Evolutionary conservation across 2,797 vertebrate species (phyloP).

Genomic region (Sebastes taczanowskii): DNA sequence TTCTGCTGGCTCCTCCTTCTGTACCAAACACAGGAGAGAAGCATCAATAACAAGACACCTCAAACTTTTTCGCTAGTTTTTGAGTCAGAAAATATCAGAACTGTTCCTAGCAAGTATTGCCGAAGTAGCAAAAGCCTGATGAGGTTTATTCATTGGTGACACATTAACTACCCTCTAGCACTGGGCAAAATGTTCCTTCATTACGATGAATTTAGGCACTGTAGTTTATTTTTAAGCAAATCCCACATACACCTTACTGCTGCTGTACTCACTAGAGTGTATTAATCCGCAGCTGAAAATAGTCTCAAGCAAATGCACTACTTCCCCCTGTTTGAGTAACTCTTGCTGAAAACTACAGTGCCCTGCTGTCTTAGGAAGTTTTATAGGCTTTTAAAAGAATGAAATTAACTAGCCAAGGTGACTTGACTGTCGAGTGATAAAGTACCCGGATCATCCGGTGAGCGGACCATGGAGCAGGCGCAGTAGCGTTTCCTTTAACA

Average conservation of each 20-base stretch:
- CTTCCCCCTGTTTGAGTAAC: neutral
- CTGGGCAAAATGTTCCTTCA: neutral
- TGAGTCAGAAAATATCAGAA: neutral
- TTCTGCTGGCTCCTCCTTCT: conserved; percentile 73
- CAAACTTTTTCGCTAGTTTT: neutral
- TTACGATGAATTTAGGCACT: neutral
- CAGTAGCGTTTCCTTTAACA: too few relatives aligned
- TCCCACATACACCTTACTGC: neutral
- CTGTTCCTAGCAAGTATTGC: too few relatives aligned
- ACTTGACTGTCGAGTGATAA: too few relatives aligned
- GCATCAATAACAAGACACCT: conserved; percentile 1
- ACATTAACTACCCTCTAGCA: neutral
- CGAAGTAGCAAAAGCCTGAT: neutral
- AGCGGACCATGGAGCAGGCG: too few relatives aligned
- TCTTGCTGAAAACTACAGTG: neutral
- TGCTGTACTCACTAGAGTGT: neutral
- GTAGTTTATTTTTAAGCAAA: neutral
- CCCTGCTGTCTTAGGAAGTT: neutral
- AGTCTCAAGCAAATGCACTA: neutral
- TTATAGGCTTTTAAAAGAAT: neutral
- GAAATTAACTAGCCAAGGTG: neutral
- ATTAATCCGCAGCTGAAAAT: neutral
- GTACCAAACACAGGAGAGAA: conserved; percentile 29
- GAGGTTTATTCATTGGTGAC: neutral
- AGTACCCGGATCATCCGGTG: too few relatives aligned